These are phyloP conservation scores for Theodoxus fluviatilis DNA, from an alignment of 2,888 invertebrate species.

Conservation along the genomic window DNA sequence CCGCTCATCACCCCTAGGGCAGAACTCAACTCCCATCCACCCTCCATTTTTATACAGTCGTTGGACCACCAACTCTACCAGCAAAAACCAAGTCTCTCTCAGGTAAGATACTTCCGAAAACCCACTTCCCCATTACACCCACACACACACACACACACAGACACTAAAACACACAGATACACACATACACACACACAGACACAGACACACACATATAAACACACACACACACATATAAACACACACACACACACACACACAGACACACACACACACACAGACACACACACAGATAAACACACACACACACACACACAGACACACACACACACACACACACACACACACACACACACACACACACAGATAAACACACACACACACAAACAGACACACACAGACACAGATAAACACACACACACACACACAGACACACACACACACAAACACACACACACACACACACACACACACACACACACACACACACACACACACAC, in stretches of 20 bases:
- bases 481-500: background rate
- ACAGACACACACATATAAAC: no score
- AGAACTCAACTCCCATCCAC: no score
- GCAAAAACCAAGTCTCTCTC: no score
- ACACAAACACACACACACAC: conserved; percentile 17
- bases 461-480: conserved; percentile 8
- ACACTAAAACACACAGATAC: no score
- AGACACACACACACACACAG: background rate
- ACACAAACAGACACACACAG: background rate
- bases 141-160: no score
- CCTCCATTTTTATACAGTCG: no score
- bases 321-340: background rate
- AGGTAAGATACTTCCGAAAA: no score
- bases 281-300: conserved; percentile 2
- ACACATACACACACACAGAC: no score
- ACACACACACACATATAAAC: background rate
- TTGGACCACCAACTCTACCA: no score
- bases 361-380: no score
- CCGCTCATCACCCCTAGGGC: no score
- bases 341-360: background rate
- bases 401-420: background rate
- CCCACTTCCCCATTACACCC: no score
- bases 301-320: conserved; percentile 19
- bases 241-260: conserved; percentile 6
- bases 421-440: background rate